phyloP scores from a whole-genome alignment of 1,140 invertebrate genomes.

The Brachionus paranguensis region DNA sequence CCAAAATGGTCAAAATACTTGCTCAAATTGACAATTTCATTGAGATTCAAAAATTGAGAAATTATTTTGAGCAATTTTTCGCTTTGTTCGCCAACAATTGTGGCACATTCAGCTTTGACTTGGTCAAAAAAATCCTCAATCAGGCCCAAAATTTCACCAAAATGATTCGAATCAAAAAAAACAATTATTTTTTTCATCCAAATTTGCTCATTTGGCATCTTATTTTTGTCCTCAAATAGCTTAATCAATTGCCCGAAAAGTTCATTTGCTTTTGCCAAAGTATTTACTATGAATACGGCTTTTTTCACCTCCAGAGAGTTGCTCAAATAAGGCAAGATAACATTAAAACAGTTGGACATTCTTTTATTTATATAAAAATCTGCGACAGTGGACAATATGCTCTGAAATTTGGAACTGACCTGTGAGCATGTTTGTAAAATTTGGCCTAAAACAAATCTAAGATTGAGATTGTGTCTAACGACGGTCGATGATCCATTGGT shows the following conservation, averaged over 20 bases:
- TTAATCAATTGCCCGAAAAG: background rate
- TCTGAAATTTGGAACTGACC: background rate
- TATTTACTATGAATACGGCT: background rate
- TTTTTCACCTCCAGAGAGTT: background rate
- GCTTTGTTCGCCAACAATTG: background rate
- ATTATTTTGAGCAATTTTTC: background rate
- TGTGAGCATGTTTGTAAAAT: background rate
- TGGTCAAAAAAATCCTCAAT: background rate
- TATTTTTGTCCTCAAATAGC: background rate
- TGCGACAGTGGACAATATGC: background rate
- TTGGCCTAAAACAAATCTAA: background rate
- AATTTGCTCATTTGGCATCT: background rate
- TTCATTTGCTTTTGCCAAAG: background rate
- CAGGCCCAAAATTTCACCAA: background rate
- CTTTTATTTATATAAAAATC: slow-evolving; percentile 4
- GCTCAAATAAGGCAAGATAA: background rate
- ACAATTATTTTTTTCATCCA: slow-evolving; percentile 12
- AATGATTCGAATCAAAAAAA: background rate
- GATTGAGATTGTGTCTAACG: background rate
- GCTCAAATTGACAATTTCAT: slow-evolving; percentile 4
- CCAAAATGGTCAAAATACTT: slow-evolving; percentile 31
- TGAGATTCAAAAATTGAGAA: background rate
- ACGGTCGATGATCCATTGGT: background rate
- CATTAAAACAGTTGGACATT: background rate
- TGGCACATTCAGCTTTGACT: background rate